Conservation (phyloP, 2,888 invertebrate species). For the Xestia c-nigrum region DNA sequence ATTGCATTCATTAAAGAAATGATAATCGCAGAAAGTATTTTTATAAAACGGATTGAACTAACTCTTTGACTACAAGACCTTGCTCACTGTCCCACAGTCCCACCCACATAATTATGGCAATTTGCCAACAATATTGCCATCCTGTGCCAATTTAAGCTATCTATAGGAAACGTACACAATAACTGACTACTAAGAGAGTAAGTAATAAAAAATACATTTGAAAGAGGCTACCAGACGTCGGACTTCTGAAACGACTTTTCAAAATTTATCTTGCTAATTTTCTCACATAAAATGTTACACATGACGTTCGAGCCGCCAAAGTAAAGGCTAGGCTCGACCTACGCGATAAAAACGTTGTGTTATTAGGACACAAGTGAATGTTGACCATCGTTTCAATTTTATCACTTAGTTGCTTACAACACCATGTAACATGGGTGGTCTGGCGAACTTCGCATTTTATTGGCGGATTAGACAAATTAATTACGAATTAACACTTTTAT, state of each 20-base stretch:
- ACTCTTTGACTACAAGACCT: not conserved
- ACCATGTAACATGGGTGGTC: slow-evolving; percentile 34
- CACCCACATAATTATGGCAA: slow-evolving; percentile 13
- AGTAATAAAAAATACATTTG: slow-evolving; percentile 5
- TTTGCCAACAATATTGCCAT: slow-evolving; percentile 15
- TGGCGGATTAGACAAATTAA: not conserved
- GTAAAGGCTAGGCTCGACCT: not conserved
- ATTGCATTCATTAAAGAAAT: not conserved
- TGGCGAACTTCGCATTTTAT: slow-evolving; percentile 11
- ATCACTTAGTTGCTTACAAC: slow-evolving; percentile 30
- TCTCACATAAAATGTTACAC: slow-evolving; percentile 1
- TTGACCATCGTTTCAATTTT: slow-evolving; percentile 34
- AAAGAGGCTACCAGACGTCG: not conserved
- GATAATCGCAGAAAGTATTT: not conserved
- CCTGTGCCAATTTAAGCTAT: slow-evolving; percentile 6
- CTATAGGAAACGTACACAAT: not conserved
- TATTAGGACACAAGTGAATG: slow-evolving; percentile 52
- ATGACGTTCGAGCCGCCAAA: not conserved
- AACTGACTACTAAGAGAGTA: not conserved
- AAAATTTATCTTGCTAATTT: not conserved
- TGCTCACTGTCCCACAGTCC: not conserved
- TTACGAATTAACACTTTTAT: slow-evolving; percentile 10
- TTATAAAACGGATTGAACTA: no score
- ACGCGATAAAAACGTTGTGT: slow-evolving; percentile 28
- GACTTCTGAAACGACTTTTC: not conserved